These are phyloP conservation scores for Stomatorhinus walkeri DNA, from an alignment of 2,797 vertebrate genomes.

Conservation along the genomic window DNA sequence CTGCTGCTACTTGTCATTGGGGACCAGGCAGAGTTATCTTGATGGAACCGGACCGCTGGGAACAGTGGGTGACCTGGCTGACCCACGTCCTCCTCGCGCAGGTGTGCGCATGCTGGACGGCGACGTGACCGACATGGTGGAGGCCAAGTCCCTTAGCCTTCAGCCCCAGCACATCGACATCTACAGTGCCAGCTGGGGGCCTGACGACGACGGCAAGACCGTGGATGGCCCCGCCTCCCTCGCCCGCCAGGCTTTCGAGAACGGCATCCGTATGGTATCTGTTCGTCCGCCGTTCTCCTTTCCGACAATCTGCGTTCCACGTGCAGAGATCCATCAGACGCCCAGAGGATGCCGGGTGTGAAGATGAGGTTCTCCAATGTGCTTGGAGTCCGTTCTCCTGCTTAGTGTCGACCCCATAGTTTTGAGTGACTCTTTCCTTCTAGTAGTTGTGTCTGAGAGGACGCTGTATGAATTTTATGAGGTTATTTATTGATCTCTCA, in stretches of 20 bases:
- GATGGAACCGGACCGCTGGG: background rate
- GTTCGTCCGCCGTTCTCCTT: background rate
- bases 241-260: conserved; percentile 92
- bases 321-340: background rate
- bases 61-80: background rate
- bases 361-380: background rate
- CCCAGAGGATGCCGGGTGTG: background rate
- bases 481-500: background rate
- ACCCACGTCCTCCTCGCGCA: conserved; percentile 35
- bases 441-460: background rate
- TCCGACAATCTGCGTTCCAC: background rate
- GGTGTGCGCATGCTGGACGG: conserved; percentile 97
- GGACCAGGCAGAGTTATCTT: background rate
- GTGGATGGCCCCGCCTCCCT: conserved; percentile 95
- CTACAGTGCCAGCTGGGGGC: conserved; percentile 97
- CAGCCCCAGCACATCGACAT: conserved; percentile 95
- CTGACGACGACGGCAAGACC: conserved; percentile 93
- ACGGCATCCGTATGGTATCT: conserved; percentile 87
- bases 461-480: background rate
- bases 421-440: background rate
- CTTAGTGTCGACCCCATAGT: background rate
- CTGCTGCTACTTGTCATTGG: background rate
- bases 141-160: conserved; percentile 90
- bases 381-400: background rate
- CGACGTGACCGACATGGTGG: conserved; percentile 97